These are phyloP conservation scores for Seladonia tumulorum DNA, from an alignment of 2,888 invertebrate species.

Conservation along the genomic window DNA sequence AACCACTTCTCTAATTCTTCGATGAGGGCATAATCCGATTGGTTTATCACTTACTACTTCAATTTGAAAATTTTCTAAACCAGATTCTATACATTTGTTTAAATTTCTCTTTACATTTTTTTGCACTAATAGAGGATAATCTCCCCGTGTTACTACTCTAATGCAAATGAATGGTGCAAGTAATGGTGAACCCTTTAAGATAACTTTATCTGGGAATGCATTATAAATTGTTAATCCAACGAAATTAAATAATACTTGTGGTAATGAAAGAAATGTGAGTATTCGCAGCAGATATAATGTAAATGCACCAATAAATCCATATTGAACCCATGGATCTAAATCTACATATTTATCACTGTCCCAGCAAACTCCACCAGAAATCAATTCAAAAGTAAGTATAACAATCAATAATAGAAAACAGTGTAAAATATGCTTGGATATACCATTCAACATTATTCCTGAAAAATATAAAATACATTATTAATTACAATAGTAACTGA, in stretches of 20 bases:
- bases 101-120: conserved; percentile 94
- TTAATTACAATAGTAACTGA: background rate
- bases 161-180: conserved; percentile 97
- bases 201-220: conserved; percentile 96
- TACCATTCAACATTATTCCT: conserved; percentile 86
- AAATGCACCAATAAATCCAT: conserved; percentile 91
- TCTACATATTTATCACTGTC: conserved; percentile 83
- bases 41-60: conserved; percentile 98
- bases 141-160: conserved; percentile 96
- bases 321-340: conserved; percentile 92
- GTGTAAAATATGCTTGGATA: conserved; percentile 92
- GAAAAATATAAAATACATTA: conserved; percentile 47
- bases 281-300: conserved; percentile 91
- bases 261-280: conserved; percentile 93
- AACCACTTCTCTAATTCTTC: conserved; percentile 93
- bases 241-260: conserved; percentile 95
- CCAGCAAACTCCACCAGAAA: conserved; percentile 80
- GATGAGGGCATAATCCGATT: conserved; percentile 90
- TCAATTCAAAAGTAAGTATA: conserved; percentile 89
- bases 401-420: conserved; percentile 90
- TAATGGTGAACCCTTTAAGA: conserved; percentile 94
- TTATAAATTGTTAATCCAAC: conserved; percentile 95
- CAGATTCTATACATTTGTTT: conserved; percentile 94
- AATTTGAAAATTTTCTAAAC: conserved; percentile 97
- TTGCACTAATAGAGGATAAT: conserved; percentile 95